phyloP scores from a whole-genome alignment of 2,888 invertebrate genomes.

The Plusia festucae region DNA sequence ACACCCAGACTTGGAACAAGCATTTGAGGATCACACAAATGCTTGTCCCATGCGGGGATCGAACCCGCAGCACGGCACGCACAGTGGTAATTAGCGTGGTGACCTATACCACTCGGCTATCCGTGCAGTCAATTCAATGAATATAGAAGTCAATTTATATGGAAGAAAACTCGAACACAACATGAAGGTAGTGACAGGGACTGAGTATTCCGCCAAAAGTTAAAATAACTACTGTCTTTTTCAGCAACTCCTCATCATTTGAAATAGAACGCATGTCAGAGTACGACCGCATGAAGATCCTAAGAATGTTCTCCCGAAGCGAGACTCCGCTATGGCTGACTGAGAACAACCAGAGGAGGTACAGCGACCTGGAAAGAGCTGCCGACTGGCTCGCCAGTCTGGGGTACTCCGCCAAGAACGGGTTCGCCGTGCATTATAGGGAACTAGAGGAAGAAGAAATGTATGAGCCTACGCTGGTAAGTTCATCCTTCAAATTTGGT shows the following conservation, averaged over 20 bases:
- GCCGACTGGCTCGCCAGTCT: conserved; percentile 93
- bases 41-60: too few species aligned
- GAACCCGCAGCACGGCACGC: too few species aligned
- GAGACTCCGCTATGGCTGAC: conserved; percentile 80
- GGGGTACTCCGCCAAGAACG: conserved; percentile 92
- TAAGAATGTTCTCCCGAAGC: conserved; percentile 69
- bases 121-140: too few species aligned
- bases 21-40: too few species aligned
- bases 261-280: conserved; percentile 78
- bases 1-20: too few species aligned
- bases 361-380: conserved; percentile 86
- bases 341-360: conserved; percentile 61
- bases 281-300: conserved; percentile 69
- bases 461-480: conserved; percentile 91
- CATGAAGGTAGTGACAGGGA: too few species aligned
- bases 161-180: too few species aligned
- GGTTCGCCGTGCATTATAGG: conserved; percentile 92
- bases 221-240: conserved; percentile 20
- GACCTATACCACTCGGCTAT: too few species aligned
- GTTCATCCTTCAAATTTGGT: conserved; percentile 50
- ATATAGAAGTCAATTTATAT: too few species aligned
- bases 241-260: conserved; percentile 78
- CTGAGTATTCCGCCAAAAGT: too few species aligned
- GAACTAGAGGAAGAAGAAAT: conserved; percentile 90
- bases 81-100: too few species aligned